phyloP scores from a whole-genome alignment of 2,113 vertebrate species.

The Megaleporinus macrocephalus region DNA sequence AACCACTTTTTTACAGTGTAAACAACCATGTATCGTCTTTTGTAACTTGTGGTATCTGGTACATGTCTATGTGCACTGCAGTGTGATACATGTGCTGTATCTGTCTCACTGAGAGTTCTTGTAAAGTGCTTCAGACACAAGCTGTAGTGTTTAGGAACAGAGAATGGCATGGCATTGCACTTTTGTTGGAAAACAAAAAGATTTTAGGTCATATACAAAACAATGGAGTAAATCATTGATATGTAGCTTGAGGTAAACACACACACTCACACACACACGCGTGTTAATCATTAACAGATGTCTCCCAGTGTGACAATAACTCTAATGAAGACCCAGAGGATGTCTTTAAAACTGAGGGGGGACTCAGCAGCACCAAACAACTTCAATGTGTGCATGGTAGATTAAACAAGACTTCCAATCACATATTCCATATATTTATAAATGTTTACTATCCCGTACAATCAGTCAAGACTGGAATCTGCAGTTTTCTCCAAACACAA shows the following conservation, averaged over 20 bases:
- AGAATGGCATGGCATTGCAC: neutral
- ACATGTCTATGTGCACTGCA: neutral
- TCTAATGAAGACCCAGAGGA: conserved; percentile 51
- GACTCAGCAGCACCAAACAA: neutral
- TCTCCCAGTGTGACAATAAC: conserved; percentile 45
- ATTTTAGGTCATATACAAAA: neutral
- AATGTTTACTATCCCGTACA: neutral
- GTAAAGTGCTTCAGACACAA: conserved; percentile 1
- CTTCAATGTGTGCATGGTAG: neutral
- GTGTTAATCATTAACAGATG: conserved; percentile 52
- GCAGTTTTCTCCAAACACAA: no score
- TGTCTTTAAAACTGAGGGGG: conserved; percentile 38
- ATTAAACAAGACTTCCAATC: neutral
- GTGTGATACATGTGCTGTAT: neutral
- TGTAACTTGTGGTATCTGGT: no score
- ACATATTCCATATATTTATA: neutral
- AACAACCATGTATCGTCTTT: neutral
- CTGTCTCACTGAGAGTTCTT: neutral
- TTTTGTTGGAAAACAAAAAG: neutral
- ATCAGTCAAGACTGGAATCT: no score
- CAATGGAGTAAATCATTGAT: neutral
- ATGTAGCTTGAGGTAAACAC: conserved; percentile 3
- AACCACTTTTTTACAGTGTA: no score
- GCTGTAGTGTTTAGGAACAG: neutral
- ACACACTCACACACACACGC: neutral